Base-by-base conservation (phyloP, 2,113 vertebrate species). In the Carassius gibelio region DNA sequence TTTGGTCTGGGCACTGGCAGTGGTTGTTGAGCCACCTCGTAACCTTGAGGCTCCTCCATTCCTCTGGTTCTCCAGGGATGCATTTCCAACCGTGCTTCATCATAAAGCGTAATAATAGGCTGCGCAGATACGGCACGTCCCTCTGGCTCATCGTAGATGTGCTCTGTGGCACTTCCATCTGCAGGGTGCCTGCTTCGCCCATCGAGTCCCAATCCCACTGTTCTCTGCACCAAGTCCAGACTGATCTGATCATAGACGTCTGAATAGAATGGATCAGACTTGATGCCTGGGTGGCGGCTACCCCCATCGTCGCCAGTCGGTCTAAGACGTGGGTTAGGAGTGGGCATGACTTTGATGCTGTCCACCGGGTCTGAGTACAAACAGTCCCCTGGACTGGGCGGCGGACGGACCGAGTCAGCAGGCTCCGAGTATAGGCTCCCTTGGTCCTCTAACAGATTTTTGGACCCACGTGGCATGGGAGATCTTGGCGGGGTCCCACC, bases 91-190 rank as follows among this genome's bases (percentile, higher is more conserved):
- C 93, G 91, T 0, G 96, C 96, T 84, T 97, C 94, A 0, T 97
- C 95, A 0, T 98, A 99, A 87, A 97, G 61, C 38, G 42, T 89
- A 0, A 19, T 71, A 6, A 82, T 14, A 15, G 64, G 68, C 81
- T 0, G 83, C 2, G 8, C 23, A 78, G 68, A 78, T 7, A 62
- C 93, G 0, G 85, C 92, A 8, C 95, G 84, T 0, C 98, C 97
- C 77, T 99, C 98, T 0, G 98, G 98, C 84, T 99, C 98, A 0
- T 99, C 97, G 0, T 99, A 99, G 84, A 99, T 98, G 90, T 98
- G 98, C 52, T 97, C 97, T 23, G 50, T 62, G 11, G 6, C 23
- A 15, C 78, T 0, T 75, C 48, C 1, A 0, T 34, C 0, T 21
- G 21, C 34, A 89, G 57, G 85, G 42, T 80, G 91, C 8, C 69